Evolutionary conservation across 2,888 invertebrate species (phyloP).

Genomic region (Tipula unca): DNA sequence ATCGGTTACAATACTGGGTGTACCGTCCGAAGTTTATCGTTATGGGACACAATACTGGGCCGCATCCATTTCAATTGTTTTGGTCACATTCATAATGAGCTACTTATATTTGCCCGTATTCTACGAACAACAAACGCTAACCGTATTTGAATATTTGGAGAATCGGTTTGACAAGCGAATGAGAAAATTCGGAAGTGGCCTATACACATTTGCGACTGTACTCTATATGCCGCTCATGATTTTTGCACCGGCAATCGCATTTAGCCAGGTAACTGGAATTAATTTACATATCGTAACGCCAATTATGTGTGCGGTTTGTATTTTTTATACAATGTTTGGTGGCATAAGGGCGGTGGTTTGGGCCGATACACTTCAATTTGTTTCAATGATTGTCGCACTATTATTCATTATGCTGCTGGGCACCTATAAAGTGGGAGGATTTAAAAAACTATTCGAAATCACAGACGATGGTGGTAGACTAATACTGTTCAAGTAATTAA

Average conservation of each 20-base stretch:
- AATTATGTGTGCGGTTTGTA: slow-evolving; percentile 60
- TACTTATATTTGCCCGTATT: slow-evolving; percentile 54
- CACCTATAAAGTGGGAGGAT: slow-evolving; percentile 46
- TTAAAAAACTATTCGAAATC: slow-evolving; percentile 49
- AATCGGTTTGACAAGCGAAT: slow-evolving; percentile 53
- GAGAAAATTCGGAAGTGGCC: slow-evolving; percentile 50
- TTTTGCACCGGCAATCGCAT: slow-evolving; percentile 60
- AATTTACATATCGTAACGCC: slow-evolving; percentile 56
- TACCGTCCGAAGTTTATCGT: slow-evolving; percentile 45
- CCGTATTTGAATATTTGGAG: slow-evolving; percentile 60
- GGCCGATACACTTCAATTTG: slow-evolving; percentile 52
- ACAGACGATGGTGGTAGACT: slow-evolving; percentile 49
- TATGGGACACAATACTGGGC: slow-evolving; percentile 44
- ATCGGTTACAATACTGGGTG: slow-evolving; percentile 28
- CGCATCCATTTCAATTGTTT: slow-evolving; percentile 37
- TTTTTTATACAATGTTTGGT: slow-evolving; percentile 66
- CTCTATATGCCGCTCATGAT: slow-evolving; percentile 56
- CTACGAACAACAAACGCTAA: slow-evolving; percentile 58
- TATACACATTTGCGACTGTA: slow-evolving; percentile 51
- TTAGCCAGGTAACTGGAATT: slow-evolving; percentile 62
- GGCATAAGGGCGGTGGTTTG: slow-evolving; percentile 53
- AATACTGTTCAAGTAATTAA: slow-evolving; percentile 52
- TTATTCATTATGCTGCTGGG: slow-evolving; percentile 51
- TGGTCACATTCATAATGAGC: slow-evolving; percentile 30
- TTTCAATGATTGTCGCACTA: slow-evolving; percentile 48